Evolutionary conservation across 1,140 invertebrate species (phyloP), one percentile per base, ranked within the genome.

Genomic region (Catajapyx aquilonaris): DNA sequence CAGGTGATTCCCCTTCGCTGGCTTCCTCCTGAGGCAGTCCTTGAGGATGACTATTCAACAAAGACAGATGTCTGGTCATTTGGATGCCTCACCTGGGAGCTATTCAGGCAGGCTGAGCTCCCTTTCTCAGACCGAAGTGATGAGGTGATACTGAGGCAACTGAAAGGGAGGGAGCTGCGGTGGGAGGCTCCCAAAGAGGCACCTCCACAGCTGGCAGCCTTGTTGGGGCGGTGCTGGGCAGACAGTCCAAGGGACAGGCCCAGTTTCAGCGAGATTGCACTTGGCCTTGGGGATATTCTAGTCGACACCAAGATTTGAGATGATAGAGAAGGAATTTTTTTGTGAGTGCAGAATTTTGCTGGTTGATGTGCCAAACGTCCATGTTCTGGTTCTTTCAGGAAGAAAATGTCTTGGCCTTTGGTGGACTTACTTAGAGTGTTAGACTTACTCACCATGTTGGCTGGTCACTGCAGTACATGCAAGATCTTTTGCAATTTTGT

Each of bases 51-150:
- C 44, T 91, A 80, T 52, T 88, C 86, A 1, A 83, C 79, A 3
- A 87, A 93, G 52, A 90, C 84, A 52, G 90, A 95, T 55, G 81
- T 93, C 0, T 96, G 86, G 62, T 78, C 85, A 41, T 94, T 77
- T 52, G 85, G 77, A 0, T 80, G 80, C 11, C 62, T 91, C 1
- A 68, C 86, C 18, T 94, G 85, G 84, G 90, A 96, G 57, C 71
- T 90, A 13, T 85, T 86, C 53, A 72, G 76, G 38, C 75, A 81
- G 53, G 87, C 81, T 0, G 76, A 83, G 46, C 56, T 87, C 30
- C 90, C 88, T 0, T 86, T 87, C 48, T 68, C 71, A 7, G 77
- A 83, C 42, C 59, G 81, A 36, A 74, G 69, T 47, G 81, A 87
- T 49, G 76, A 76, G 31, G 71, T 73, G 5, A 68, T 86, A 35